Percentiles rank a stretch among this genome's conserved stretches.
These are phyloP conservation scores for Hemicrepidius hirtus DNA, from an alignment of 2,888 invertebrate genomes.

Conservation along the genomic window DNA sequence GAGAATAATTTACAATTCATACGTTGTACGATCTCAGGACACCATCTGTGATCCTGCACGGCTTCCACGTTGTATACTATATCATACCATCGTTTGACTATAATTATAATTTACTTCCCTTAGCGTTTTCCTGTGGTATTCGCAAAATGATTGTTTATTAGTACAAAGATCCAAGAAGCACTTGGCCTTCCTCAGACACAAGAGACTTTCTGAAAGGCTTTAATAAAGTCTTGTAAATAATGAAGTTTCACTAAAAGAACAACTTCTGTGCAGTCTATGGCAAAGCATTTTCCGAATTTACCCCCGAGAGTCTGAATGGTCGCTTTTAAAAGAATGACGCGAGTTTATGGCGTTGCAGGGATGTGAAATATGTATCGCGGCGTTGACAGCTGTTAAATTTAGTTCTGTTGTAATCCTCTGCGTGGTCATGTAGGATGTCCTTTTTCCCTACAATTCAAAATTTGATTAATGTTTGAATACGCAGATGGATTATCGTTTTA, in stretches of 20 bases:
- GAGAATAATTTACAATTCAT: conserved; percentile 37
- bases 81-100: conserved; percentile 32
- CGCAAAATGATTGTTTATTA: conserved; percentile 37
- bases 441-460: conserved; percentile 22
- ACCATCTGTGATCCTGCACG: conserved; percentile 35
- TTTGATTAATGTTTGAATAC: conserved; percentile 35
- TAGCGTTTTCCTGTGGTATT: conserved; percentile 13
- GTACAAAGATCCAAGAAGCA: conserved; percentile 11
- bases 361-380: conserved; percentile 37
- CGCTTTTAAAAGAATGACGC: conserved; percentile 9
- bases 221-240: conserved; percentile 35
- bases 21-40: conserved; percentile 26
- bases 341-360: conserved; percentile 28
- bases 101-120: conserved; percentile 40
- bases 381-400: conserved; percentile 44
- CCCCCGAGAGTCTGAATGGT: neutral
- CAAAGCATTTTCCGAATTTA: conserved; percentile 15
- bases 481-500: neutral
- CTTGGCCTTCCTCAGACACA: neutral
- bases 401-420: conserved; percentile 34
- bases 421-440: conserved; percentile 16
- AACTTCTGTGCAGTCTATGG: neutral
- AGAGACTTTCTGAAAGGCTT: conserved; percentile 11
- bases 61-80: conserved; percentile 22
- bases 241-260: conserved; percentile 33